phyloP scores from a whole-genome alignment of 1,140 invertebrate species.

The Pomacea maculata region DNA sequence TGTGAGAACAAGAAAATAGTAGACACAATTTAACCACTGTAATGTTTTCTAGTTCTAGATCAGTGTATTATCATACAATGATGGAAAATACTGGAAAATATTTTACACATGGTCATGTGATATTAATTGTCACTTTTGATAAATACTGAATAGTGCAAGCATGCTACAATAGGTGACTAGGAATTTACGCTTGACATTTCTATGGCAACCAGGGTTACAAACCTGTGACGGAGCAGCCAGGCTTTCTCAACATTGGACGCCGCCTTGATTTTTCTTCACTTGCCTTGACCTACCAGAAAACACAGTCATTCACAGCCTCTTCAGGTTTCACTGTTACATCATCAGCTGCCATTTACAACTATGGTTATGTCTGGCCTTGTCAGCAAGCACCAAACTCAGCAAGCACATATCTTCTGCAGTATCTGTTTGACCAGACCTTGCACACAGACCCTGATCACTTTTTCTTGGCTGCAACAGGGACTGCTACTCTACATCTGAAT shows the following conservation, averaged over 20 bases:
- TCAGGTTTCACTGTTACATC: conserved; percentile 37
- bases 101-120: no score
- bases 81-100: no score
- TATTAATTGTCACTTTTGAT: no score
- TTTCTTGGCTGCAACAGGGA: conserved; percentile 29
- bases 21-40: no score
- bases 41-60: no score
- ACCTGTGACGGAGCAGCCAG: conserved; percentile 40
- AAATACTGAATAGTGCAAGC: no score
- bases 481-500: conserved; percentile 39
- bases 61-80: no score
- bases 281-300: conserved; percentile 29
- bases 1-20: no score
- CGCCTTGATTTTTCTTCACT: conserved; percentile 39
- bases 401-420: conserved; percentile 32
- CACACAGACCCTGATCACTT: conserved; percentile 28
- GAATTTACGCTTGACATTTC: no score
- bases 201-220: conserved; percentile 12
- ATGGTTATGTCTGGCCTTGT: neutral
- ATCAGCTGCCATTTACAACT: conserved; percentile 29
- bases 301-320: conserved; percentile 21
- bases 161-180: no score
- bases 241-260: conserved; percentile 42
- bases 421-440: conserved; percentile 54
- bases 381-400: conserved; percentile 19